Base-by-base conservation (phyloP, 2,113 vertebrate genomes). In the Aegithalos caudatus region DNA sequence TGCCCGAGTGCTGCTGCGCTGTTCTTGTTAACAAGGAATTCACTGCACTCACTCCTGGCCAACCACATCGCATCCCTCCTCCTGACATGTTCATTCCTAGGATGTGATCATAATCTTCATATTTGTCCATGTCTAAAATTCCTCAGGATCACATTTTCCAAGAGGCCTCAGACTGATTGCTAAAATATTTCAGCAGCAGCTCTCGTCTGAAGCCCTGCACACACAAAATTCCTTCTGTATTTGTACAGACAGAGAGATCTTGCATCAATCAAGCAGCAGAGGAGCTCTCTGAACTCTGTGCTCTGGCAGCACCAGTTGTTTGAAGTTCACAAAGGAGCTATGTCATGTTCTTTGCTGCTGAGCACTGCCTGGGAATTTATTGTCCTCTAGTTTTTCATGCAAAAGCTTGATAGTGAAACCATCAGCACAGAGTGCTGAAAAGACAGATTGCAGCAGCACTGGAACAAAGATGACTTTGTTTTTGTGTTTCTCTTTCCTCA, bases 241-340 rank as follows among this genome's bases (percentile, higher is more conserved):
- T 91, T 74, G 33, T 38, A 35, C 37, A 62, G 42, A 53, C 11
- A 1, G 5, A 60, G 66, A 66, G 60, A 65, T 35, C 29, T 67
- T 35, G 33, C 40, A 27, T 48, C 82, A 71, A 9, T 71, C 35
- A 54, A 70, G 60, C 31, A 35, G 38, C 16, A 71, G 65, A 92
- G 61, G 56, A 66, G 20, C 56, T 54, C 73, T 74, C 74, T 81
- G 85, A 66, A 23, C 38, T 29, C 15, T 29, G 33, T 25, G 42
- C 56, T 84, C 35, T 37, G 72, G 38, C 56, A 86, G 66, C 23
- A 56, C 13, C 56, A 22, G 23, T 12, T 67, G 51, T 85, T 58
- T 92, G 61, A 93, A 90, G 79, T 72, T 53, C 53, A 74, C 61
- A 74, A 69, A 88, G 81, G 29, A 79, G 33, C 69, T 42, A 5